Base-by-base conservation (phyloP, 2,888 invertebrate species). In the Drepana falcataria region DNA sequence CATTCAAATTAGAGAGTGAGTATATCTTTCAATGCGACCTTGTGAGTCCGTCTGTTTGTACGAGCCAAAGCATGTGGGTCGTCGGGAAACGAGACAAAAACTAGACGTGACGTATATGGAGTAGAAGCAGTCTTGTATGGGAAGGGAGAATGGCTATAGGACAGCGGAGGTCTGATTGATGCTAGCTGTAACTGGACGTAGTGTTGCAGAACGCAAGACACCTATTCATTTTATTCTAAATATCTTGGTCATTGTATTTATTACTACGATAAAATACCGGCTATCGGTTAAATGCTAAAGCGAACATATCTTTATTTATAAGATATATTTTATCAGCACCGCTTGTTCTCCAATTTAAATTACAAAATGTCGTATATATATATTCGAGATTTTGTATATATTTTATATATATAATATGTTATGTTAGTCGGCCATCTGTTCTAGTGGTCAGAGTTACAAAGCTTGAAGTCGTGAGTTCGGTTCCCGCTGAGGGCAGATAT, bases 81-180 rank as follows among this genome's bases (percentile, higher is more conserved):
- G 78, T 75, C 81, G 86, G 85, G 81, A 85, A 85, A 78, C 67
- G 75, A 68, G 54, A 80, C 74, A 90, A 90, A 90, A 90, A 90
- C 77, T 73, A 59, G 82, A 69, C 75, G 73, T 63, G 71, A 77
- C 87, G 61, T 85, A 85, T 82, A 89, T 75, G 87, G 88, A 66
- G 72, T 68, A 59, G 63, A 62, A 63, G 66, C 53, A 65, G 66
- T 71, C 74, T 59, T 69, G 75, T 72, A 76, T 73, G 80, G 78
- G 62, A 65, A 65, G 71, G 75, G 77, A 79, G 73, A 73, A 73
- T 76, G 66, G 75, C 79, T 73, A 79, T 74, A 71, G 71, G 68
- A 69, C 73, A 66, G 70, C 69, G 73, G 74, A 71, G 71, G 67
- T 64, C 75, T 82, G 87, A 85, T 85, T 79, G 84, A 85, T 86